phyloP scores from a whole-genome alignment of 2,888 invertebrate genomes.

The Drosophila bunnanda region DNA sequence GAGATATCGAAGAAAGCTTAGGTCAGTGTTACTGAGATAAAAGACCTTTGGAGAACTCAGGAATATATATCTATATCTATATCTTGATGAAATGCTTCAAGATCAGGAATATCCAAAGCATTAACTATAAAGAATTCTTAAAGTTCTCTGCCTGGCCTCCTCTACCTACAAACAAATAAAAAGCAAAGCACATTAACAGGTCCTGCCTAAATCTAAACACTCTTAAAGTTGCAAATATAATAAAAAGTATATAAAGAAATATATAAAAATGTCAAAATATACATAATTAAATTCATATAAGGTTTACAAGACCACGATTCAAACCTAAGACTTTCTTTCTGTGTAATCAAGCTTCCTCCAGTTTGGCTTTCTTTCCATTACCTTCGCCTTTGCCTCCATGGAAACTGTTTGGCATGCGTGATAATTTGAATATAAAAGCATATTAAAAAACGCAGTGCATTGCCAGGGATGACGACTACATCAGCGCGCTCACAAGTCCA shows the following conservation, averaged over 20 bases:
- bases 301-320: not conserved
- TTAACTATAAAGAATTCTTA: too few relatives aligned
- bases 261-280: not conserved
- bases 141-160: too few relatives aligned
- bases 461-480: constrained; percentile 57
- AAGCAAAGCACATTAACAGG: too few relatives aligned
- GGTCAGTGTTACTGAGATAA: too few relatives aligned
- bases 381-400: constrained; percentile 21
- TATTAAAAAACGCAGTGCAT: constrained; percentile 60
- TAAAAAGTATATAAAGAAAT: not conserved
- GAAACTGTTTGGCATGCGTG: constrained; percentile 71
- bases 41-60: too few relatives aligned
- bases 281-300: not conserved
- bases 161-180: too few relatives aligned
- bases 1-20: not conserved
- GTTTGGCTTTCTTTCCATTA: constrained; percentile 33
- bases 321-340: not conserved
- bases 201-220: not conserved
- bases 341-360: not conserved
- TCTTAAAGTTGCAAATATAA: not conserved
- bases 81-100: too few relatives aligned
- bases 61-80: too few relatives aligned
- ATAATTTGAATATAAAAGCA: constrained; percentile 76
- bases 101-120: too few relatives aligned
- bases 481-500: constrained; percentile 34